Base-by-base conservation (phyloP, 2,797 vertebrate genomes). In the Limosa lapponica region DNA sequence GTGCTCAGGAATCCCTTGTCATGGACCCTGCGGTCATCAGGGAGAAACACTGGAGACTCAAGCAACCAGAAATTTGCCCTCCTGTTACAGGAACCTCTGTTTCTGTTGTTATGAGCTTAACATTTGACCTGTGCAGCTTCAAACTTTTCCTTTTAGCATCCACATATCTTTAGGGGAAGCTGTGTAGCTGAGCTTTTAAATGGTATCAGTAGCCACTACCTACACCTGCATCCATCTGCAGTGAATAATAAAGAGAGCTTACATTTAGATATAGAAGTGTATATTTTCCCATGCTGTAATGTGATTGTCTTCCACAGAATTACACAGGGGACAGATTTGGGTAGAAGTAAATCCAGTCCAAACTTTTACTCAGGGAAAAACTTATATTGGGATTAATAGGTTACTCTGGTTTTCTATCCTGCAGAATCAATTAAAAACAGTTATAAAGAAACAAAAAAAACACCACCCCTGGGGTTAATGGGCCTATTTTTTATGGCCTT, bases 181-280 rank as follows among this genome's bases (percentile, higher is more conserved):
- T 27, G 20, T 15, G 43, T 52, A 75, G 74, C 34, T 57, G 55
- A 77, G 57, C 16, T 93, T 90, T 82, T 41, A 32, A 78, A 62
- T 0, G 2, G 25, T 37, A 89, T 89, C 91, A 30, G 95, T 96
- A 96, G 94, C 95, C 69, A 88, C 82, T 69, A 44, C 84, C 52
- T 95, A 51, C 81, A 89, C 82, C 94, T 95, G 87, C 43, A 34
- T 72, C 79, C 91, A 88, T 93, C 92, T 96, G 87, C 79, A 91
- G 57, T 25, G 72, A 92, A 57, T 89, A 93, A 96, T 52, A 87
- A 82, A 91, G 52, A 77, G 17, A 80, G 22, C 58, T 71, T 81
- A 59, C 65, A 46, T 82, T 89, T 71, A 85, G 72, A 52, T 88
- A 34, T 54, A 70, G 72, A 91, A 69, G 52, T 16, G 5, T 78